Evolutionary conservation across 2,797 vertebrate species (phyloP).

Genomic region (Neosilurus mollespiculum): DNA sequence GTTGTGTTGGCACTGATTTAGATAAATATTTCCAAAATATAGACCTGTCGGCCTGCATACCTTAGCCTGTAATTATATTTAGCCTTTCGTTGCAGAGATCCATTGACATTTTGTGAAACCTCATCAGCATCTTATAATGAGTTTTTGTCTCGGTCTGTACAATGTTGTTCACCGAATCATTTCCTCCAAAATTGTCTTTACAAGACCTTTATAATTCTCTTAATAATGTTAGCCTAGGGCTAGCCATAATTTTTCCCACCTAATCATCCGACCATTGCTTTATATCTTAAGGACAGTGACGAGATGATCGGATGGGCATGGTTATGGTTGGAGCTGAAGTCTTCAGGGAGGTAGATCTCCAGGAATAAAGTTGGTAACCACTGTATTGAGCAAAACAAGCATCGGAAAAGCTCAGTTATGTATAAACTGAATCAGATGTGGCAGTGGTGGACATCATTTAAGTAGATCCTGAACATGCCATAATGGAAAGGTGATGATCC

Average conservation of each 20-base stretch:
- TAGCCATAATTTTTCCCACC: too few species aligned
- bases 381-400: background rate
- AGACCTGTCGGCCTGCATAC: constrained; percentile 4
- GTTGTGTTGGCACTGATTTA: background rate
- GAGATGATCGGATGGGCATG: too few species aligned
- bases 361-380: too few species aligned
- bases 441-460: too few species aligned
- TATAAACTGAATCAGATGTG: background rate
- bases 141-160: constrained; percentile 7
- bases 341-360: too few species aligned
- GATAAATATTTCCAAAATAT: constrained; percentile 1
- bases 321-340: too few species aligned
- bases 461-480: background rate
- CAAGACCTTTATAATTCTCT: background rate
- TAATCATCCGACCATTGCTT: too few species aligned
- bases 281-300: too few species aligned
- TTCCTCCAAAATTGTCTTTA: background rate
- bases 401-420: background rate
- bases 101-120: constrained; percentile 13
- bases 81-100: constrained; percentile 7
- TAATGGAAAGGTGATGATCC: background rate
- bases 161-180: constrained; percentile 6
- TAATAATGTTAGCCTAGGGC: background rate
- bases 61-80: constrained; percentile 20
- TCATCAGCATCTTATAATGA: constrained; percentile 26